Percentiles rank a stretch among this genome's conserved stretches.
These are phyloP conservation scores for Odontamblyopus rebecca DNA, from an alignment of 2,797 vertebrate genomes.

Conservation along the genomic window DNA sequence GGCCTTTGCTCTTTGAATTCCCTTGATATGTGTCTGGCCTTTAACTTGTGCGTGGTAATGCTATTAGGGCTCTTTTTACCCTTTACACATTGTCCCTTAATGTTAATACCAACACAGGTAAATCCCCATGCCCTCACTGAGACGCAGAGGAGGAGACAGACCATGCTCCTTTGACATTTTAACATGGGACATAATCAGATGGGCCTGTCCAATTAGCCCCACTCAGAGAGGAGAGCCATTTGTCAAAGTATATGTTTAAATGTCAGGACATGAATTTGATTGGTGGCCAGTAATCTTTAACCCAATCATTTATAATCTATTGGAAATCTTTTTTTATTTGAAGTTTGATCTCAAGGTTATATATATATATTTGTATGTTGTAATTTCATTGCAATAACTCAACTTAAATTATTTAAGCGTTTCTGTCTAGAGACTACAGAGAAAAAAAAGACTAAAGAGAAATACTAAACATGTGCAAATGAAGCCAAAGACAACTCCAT, in stretches of 20 bases:
- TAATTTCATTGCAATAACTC: neutral
- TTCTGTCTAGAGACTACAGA: neutral
- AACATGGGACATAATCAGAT: conserved; percentile 57
- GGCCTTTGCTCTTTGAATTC: conserved; percentile 57
- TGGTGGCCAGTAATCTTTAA: conserved; percentile 35
- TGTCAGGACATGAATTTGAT: conserved; percentile 56
- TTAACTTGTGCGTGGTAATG: conserved; percentile 55
- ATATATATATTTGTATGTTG: neutral
- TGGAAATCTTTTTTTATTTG: neutral
- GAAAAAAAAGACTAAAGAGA: too few relatives aligned
- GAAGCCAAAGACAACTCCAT: too few relatives aligned
- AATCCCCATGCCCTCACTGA: conserved; percentile 29
- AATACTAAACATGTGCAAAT: too few relatives aligned
- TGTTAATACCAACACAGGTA: conserved; percentile 62
- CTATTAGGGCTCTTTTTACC: conserved; percentile 57
- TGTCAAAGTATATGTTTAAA: conserved; percentile 61
- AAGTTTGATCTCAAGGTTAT: neutral
- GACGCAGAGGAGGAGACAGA: conserved; percentile 17
- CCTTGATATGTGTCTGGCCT: conserved; percentile 60
- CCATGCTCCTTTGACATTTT: conserved; percentile 61
- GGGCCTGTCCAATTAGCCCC: conserved; percentile 58
- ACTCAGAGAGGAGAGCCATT: conserved; percentile 43
- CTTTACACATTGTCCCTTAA: conserved; percentile 58
- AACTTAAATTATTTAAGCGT: neutral
- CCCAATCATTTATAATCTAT: conserved; percentile 21